These are phyloP conservation scores for Epinotia bilunana DNA, from an alignment of 2,888 invertebrate species.

Conservation along the genomic window DNA sequence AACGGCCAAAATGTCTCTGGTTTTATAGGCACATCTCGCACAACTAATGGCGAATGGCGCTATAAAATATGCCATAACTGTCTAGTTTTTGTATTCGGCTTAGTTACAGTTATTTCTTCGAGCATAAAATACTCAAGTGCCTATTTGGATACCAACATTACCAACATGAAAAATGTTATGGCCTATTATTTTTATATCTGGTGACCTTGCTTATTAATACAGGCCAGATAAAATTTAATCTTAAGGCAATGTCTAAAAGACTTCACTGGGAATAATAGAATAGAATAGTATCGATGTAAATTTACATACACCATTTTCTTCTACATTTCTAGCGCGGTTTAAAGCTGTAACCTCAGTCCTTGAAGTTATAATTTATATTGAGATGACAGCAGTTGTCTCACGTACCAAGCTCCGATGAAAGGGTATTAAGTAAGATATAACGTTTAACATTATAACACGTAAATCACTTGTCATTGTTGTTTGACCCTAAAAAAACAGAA, in stretches of 20 bases:
- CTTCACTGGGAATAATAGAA: too few relatives aligned
- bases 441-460: not conserved
- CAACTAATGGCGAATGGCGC: slow-evolving; percentile 29
- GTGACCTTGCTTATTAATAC: too few relatives aligned
- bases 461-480: slow-evolving; percentile 20
- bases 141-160: not conserved
- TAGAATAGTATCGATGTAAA: too few relatives aligned
- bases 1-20: slow-evolving; percentile 7
- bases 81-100: slow-evolving; percentile 29
- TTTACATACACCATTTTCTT: too few relatives aligned
- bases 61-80: slow-evolving; percentile 29
- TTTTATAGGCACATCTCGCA: slow-evolving; percentile 18
- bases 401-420: not conserved
- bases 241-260: too few relatives aligned
- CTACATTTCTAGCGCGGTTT: too few relatives aligned
- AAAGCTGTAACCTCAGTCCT: not conserved
- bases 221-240: too few relatives aligned
- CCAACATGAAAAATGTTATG: not conserved
- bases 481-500: slow-evolving; percentile 52
- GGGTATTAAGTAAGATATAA: not conserved
- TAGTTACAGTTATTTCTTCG: slow-evolving; percentile 23
- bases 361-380: not conserved
- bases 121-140: slow-evolving; percentile 20
- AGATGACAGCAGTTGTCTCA: not conserved
- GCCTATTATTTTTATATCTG: too few relatives aligned